Evolutionary conservation across 2,888 invertebrate genomes (phyloP), one percentile per base, ranked within the genome.

Genomic region (Cosmorhoe ocellata): DNA sequence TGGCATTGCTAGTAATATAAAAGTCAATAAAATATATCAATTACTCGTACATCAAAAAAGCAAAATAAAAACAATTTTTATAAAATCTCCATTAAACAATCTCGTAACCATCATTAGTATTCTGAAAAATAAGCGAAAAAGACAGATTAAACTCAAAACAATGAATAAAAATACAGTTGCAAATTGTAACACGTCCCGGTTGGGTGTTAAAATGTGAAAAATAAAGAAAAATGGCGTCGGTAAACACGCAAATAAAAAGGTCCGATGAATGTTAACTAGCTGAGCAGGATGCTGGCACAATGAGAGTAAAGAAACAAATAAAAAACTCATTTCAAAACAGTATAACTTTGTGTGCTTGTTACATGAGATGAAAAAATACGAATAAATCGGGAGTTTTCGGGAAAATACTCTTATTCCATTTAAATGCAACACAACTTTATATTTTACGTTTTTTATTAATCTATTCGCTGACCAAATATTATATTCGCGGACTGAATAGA

Each of bases 201-300:
- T 37, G 54, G 53, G 59, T 54, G 59, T 62, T 59, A 58, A 62
- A 61, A 58, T 54, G 59, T 46, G 45, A 51, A 45, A 59, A 59
- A 58, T 58, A 61, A 61, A 61, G 62, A 64, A 71, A 49, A 73
- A 69, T 70, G 63, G 63, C 48, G 46, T 37, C 37, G 11, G 37
- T 44, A 57, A 66, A 65, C 69, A 65, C 58, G 58, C 64, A 67
- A 70, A 70, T 66, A 68, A 68, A 66, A 63, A 59, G 53, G 49
- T 49, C 37, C 65, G 56, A 69, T 73, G 74, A 74, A 75, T 74
- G 67, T 63, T 76, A 79, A 77, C 73, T 66, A 74, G 71, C 63
- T 12, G 38, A 7, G 32, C 12, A 41, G 31, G 54, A 9, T 18
- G 0, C 56, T 11, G 47, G 7, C 37, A 45, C 37, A 56, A 3